Percentiles rank a stretch among this genome's conserved stretches.
phyloP scores from a whole-genome alignment of 2,797 vertebrate species.

The Chelon labrosus region DNA sequence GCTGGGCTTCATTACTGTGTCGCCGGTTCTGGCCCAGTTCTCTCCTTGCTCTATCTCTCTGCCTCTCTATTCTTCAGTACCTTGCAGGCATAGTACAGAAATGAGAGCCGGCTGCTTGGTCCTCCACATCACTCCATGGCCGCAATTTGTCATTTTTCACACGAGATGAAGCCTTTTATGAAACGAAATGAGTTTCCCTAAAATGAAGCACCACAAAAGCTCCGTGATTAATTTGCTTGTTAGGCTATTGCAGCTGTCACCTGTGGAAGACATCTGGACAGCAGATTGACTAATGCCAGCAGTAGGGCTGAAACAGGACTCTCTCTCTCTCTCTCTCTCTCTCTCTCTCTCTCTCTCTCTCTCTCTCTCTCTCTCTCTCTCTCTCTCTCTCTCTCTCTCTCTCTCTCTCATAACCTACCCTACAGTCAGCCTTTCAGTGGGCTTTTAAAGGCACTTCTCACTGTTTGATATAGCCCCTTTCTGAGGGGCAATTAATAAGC shows the following conservation, averaged over 20 bases:
- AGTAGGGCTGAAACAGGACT: conserved; percentile 79
- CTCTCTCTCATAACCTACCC: conserved; percentile 74
- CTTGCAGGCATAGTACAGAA: conserved; percentile 81
- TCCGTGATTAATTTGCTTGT: conserved; percentile 91
- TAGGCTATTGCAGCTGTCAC: conserved; percentile 91
- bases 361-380: too few species aligned
- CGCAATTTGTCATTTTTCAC: conserved; percentile 89
- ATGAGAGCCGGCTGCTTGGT: conserved; percentile 78
- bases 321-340: too few species aligned
- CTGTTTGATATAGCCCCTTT: conserved; percentile 83
- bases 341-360: too few species aligned
- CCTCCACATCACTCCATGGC: conserved; percentile 83
- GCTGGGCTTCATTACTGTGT: conserved; percentile 82
- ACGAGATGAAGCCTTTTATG: conserved; percentile 89
- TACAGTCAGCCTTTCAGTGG: conserved; percentile 82
- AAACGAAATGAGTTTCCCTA: conserved; percentile 89
- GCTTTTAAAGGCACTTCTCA: conserved; percentile 85
- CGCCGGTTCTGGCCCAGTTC: conserved; percentile 81
- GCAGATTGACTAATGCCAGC: conserved; percentile 89
- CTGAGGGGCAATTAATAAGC: conserved; percentile 88
- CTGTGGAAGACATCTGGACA: conserved; percentile 91
- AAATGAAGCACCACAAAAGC: conserved; percentile 89
- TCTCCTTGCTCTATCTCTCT: conserved; percentile 76
- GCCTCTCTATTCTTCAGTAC: conserved; percentile 76
- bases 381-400: conserved; percentile 16